These are phyloP conservation scores for Catharus minimus DNA, from an alignment of 2,113 vertebrate species.

Conservation along the genomic window DNA sequence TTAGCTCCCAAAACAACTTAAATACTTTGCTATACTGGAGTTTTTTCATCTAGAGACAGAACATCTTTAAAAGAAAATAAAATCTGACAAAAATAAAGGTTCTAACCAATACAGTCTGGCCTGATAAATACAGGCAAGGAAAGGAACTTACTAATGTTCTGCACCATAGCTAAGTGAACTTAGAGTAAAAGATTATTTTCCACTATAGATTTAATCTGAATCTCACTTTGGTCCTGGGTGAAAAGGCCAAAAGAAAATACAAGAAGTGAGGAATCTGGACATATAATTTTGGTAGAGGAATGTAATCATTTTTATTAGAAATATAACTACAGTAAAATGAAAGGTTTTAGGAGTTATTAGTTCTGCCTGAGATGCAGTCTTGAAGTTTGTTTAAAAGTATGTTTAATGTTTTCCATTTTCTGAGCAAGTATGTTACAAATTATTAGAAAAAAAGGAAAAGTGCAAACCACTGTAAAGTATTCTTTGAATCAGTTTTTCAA, in stretches of 20 bases:
- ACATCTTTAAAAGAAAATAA: not conserved
- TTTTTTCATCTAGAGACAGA: not conserved
- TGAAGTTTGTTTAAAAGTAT: not conserved
- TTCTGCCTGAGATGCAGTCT: not conserved
- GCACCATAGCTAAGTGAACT: not conserved
- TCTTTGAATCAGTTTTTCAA: not conserved
- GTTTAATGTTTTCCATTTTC: not conserved
- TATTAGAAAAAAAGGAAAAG: not conserved
- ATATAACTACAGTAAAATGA: not conserved
- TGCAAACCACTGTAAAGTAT: not conserved
- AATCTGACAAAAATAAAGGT: not conserved
- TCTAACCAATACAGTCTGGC: not conserved
- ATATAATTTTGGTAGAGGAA: not conserved
- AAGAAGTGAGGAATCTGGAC: not conserved
- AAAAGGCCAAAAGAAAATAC: not conserved
- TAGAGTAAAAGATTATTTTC: not conserved
- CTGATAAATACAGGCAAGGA: not conserved
- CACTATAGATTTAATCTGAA: not conserved
- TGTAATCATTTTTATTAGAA: not conserved
- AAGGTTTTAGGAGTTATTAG: not conserved
- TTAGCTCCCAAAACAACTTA: not conserved
- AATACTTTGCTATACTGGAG: not conserved
- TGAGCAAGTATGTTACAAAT: not conserved
- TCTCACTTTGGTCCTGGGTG: not conserved
- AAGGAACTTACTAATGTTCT: not conserved